Evolutionary conservation across 2,797 vertebrate genomes (phyloP).

Genomic region (Gallinago solitaria): DNA sequence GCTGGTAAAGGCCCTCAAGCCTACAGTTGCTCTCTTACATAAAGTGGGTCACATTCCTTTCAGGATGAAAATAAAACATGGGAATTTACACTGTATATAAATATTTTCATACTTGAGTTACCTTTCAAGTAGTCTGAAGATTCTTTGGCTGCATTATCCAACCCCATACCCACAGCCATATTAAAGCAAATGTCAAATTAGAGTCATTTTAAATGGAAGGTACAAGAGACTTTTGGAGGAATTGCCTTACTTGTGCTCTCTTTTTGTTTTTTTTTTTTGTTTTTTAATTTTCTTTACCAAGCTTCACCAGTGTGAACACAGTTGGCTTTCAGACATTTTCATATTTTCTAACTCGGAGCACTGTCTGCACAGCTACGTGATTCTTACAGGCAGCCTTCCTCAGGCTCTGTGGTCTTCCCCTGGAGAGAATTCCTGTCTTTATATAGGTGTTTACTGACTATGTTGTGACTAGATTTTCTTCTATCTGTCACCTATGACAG

Average conservation of each 20-base stretch:
- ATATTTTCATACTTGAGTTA: conserved; percentile 4
- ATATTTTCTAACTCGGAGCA: neutral
- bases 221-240: neutral
- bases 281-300: neutral
- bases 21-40: neutral
- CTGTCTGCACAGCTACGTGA: neutral
- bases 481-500: neutral
- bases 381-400: neutral
- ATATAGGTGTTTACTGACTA: neutral
- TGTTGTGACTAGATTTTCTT: neutral
- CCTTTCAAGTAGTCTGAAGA: neutral
- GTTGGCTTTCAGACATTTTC: neutral
- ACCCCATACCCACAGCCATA: neutral
- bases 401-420: neutral
- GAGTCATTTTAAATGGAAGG: neutral
- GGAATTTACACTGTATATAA: neutral
- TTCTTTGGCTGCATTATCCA: neutral
- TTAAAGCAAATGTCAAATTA: neutral
- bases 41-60: neutral
- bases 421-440: neutral
- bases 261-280: neutral
- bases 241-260: neutral
- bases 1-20: neutral
- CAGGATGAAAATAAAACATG: neutral
- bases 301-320: neutral